Percentiles rank a stretch among this genome's conserved stretches.
Conservation (phyloP, 2,888 invertebrate species). For the Monoplex corrugatus region DNA sequence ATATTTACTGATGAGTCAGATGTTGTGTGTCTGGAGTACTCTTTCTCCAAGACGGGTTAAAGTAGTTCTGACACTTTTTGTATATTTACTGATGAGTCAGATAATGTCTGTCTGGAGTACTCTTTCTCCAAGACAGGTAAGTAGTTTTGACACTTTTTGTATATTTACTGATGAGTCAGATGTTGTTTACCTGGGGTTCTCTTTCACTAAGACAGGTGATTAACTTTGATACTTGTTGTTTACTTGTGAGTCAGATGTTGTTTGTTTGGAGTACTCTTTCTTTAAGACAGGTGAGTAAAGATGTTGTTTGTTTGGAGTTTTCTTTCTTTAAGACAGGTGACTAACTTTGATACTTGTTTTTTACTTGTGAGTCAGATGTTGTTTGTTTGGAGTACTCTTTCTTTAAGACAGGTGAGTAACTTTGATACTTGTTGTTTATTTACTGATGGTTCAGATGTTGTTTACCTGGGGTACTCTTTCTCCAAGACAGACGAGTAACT, state of each 20-base stretch:
- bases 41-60: no score
- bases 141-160: not conserved
- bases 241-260: conserved; percentile 89
- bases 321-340: conserved; percentile 81
- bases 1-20: no score
- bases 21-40: no score
- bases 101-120: conserved; percentile 97
- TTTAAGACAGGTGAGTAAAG: no score
- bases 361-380: conserved; percentile 89
- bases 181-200: conserved; percentile 95
- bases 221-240: not conserved
- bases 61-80: no score
- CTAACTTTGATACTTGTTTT: not conserved
- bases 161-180: conserved; percentile 88
- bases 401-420: no score
- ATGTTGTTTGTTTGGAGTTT: conserved; percentile 93
- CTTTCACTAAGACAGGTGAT: conserved; percentile 79
- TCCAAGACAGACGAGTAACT: conserved; percentile 62
- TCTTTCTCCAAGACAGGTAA: conserved; percentile 81
- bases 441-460: conserved; percentile 89
- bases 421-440: not conserved
- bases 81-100: no score
- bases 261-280: conserved; percentile 92
- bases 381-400: conserved; percentile 93
- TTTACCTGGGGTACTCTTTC: conserved; percentile 92